Evolutionary conservation across 2,888 invertebrate species (phyloP).

Genomic region (Scrobipalpa atriplicella): DNA sequence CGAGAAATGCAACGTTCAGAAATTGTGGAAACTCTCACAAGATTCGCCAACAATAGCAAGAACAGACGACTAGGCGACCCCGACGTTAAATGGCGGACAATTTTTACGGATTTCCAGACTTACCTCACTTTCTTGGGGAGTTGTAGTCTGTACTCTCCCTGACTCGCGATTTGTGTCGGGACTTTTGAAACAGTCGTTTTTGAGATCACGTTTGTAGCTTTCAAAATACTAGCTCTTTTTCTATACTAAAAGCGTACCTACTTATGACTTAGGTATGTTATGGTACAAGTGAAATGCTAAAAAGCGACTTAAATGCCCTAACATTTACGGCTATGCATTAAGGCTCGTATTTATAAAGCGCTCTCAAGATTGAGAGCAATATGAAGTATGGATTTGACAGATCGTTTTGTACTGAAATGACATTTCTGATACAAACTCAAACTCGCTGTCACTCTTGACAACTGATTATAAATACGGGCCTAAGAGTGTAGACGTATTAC

Average conservation of each 20-base stretch:
- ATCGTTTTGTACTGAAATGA: neutral
- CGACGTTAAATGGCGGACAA: constrained; percentile 32
- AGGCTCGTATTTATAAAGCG: neutral
- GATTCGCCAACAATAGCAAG: constrained; percentile 22
- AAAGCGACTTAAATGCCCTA: too few relatives aligned
- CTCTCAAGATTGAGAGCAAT: neutral
- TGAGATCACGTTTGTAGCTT: neutral
- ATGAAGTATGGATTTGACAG: neutral
- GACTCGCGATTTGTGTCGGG: constrained; percentile 20
- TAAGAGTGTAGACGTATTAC: too few relatives aligned
- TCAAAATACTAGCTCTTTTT: neutral
- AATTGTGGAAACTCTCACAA: constrained; percentile 20
- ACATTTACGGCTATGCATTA: too few relatives aligned
- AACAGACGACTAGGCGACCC: constrained; percentile 19
- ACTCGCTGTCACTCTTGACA: too few relatives aligned
- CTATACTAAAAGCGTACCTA: neutral
- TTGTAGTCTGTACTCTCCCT: constrained; percentile 29
- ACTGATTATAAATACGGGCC: too few relatives aligned
- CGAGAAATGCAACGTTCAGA: constrained; percentile 25
- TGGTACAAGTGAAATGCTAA: too few relatives aligned
- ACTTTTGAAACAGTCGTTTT: constrained; percentile 7
- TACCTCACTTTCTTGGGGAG: constrained; percentile 31
- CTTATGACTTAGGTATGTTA: neutral
- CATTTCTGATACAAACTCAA: too few relatives aligned
- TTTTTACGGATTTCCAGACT: constrained; percentile 36